These are phyloP conservation scores for human (Homo sapiens) DNA, from an alignment of 2,113 vertebrate genomes.

Conservation along the genomic window DNA sequence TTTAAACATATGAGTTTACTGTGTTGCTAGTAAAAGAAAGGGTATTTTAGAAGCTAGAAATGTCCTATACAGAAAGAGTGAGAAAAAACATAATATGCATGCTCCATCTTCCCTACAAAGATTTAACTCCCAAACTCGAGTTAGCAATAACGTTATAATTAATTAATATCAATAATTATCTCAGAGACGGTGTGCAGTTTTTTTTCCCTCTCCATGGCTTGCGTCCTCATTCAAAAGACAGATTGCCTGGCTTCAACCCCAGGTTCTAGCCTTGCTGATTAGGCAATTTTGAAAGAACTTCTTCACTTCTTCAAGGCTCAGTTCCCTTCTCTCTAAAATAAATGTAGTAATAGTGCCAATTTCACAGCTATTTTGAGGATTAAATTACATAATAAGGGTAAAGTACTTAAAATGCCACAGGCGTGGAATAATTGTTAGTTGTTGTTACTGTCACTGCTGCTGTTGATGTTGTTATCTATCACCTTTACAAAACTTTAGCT, in stretches of 20 bases:
- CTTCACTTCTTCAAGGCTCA: neutral
- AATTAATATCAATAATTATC: neutral
- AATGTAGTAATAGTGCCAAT: neutral
- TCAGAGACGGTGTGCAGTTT: neutral
- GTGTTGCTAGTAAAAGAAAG: neutral
- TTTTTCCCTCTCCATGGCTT: neutral
- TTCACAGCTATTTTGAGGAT: neutral
- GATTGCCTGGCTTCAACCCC: neutral
- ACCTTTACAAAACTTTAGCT: neutral
- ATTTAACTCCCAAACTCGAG: neutral
- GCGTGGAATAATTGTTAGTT: neutral
- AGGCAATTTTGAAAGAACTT: neutral
- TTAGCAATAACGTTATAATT: neutral
- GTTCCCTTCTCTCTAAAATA: neutral
- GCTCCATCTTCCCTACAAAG: neutral
- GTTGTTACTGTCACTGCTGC: neutral
- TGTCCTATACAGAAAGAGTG: neutral
- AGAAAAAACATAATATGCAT: neutral
- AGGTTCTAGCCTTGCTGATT: neutral
- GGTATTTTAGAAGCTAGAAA: neutral
- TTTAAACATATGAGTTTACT: neutral
- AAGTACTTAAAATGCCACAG: neutral
- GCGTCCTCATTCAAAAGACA: neutral
- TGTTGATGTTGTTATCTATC: neutral
- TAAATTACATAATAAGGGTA: neutral